phyloP scores from a whole-genome alignment of 1,140 invertebrate genomes.

The Himalopsyche phryganea region DNA sequence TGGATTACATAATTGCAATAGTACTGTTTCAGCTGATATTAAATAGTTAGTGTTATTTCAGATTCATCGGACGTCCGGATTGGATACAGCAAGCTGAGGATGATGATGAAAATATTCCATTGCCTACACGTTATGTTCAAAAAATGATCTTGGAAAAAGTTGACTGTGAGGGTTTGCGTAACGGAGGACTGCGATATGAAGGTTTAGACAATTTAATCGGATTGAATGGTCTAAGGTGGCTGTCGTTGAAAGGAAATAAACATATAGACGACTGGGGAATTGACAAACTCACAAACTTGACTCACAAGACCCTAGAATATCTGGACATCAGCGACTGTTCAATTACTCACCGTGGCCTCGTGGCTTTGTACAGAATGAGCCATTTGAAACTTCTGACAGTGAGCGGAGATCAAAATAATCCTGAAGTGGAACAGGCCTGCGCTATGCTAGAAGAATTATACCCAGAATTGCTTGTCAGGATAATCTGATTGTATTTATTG shows the following conservation, averaged over 20 bases:
- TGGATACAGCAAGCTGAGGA: slow-evolving; percentile 41
- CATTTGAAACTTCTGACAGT: slow-evolving; percentile 42
- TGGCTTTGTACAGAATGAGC: slow-evolving; percentile 42
- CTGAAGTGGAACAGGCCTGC: slow-evolving; percentile 40
- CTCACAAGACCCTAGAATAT: slow-evolving; percentile 42
- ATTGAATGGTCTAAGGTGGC: slow-evolving; percentile 45
- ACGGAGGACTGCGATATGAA: slow-evolving; percentile 46
- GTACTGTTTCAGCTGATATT: too few relatives aligned
- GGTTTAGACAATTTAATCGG: slow-evolving; percentile 43
- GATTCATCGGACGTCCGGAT: slow-evolving; percentile 38
- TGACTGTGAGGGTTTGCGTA: slow-evolving; percentile 44
- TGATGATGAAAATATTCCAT: slow-evolving; percentile 23
- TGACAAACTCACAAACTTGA: slow-evolving; percentile 43
- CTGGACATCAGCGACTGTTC: slow-evolving; percentile 45
- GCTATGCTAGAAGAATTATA: slow-evolving; percentile 44
- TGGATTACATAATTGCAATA: too few relatives aligned
- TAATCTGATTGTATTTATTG: too few relatives aligned
- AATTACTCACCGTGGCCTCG: slow-evolving; percentile 40
- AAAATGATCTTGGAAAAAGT: slow-evolving; percentile 46
- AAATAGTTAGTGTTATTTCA: too few relatives aligned
- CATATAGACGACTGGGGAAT: slow-evolving; percentile 49
- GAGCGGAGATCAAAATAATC: neutral
- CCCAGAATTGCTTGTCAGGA: slow-evolving; percentile 42
- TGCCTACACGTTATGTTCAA: slow-evolving; percentile 41
- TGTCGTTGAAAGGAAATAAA: slow-evolving; percentile 44